Percentiles rank a stretch among this genome's conserved stretches.
phyloP scores from a whole-genome alignment of 2,888 invertebrate species.

The Aricia artaxerxes region DNA sequence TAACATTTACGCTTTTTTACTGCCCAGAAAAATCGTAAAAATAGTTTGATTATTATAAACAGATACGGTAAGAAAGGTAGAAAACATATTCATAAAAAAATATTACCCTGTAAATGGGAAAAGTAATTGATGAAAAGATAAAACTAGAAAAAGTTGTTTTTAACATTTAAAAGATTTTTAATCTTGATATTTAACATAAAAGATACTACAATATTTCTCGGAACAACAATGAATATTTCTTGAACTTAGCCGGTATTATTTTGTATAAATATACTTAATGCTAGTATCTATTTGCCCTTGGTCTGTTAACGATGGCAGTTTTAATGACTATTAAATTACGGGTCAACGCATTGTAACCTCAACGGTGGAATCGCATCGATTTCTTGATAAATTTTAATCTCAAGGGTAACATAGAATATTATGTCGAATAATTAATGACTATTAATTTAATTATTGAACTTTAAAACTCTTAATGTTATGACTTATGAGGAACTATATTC shows the following conservation, averaged over 20 bases:
- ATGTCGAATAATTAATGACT: no score
- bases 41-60: not conserved
- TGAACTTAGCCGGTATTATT: not conserved
- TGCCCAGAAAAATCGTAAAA: not conserved
- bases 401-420: not conserved
- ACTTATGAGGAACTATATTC: no score
- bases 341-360: conserved; percentile 36
- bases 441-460: no score
- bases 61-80: not conserved
- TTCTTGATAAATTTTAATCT: not conserved
- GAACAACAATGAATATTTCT: not conserved
- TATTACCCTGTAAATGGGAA: not conserved
- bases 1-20: no score
- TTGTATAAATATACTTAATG: not conserved
- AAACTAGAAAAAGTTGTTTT: not conserved
- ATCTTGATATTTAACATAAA: not conserved
- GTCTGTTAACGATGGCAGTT: not conserved
- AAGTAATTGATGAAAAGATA: not conserved
- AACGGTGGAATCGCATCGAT: not conserved
- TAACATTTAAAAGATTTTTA: conserved; percentile 7
- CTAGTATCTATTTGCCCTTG: not conserved
- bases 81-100: not conserved
- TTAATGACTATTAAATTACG: not conserved
- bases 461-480: no score
- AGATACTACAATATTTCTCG: not conserved